A percentile compares a stretch with the other conserved stretches of the same genome.
Conservation (phyloP, 2,888 invertebrate species). For the Elysia crispata region DNA sequence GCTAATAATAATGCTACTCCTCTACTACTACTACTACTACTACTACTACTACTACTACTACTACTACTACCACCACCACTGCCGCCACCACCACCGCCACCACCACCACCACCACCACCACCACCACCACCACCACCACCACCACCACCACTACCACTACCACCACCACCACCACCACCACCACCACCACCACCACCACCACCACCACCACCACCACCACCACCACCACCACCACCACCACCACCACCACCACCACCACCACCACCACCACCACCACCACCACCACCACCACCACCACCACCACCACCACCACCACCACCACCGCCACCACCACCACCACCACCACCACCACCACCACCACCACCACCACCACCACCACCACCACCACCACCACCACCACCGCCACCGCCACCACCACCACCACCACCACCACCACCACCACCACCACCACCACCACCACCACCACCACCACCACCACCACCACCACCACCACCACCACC, state of each 20-base stretch:
- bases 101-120: constrained; percentile 1
- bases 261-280: not conserved
- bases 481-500: not conserved
- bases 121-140: constrained; percentile 1
- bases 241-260: not conserved
- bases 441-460: constrained; percentile 5
- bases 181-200: not conserved
- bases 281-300: too few relatives aligned
- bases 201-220: not conserved
- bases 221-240: not conserved
- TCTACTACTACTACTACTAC: constrained; percentile 28
- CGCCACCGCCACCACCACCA: not conserved
- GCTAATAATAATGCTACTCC: constrained; percentile 22
- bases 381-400: not conserved
- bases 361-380: not conserved
- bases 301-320: not conserved
- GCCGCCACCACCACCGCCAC: constrained; percentile 2
- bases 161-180: not conserved
- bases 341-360: not conserved
- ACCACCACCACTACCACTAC: not conserved
- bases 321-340: not conserved
- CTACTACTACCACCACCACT: constrained; percentile 3
- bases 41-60: constrained; percentile 1
- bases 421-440: not conserved
- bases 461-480: too few relatives aligned